phyloP scores from a whole-genome alignment of 2,113 vertebrate genomes.

The Coreoperca whiteheadi region DNA sequence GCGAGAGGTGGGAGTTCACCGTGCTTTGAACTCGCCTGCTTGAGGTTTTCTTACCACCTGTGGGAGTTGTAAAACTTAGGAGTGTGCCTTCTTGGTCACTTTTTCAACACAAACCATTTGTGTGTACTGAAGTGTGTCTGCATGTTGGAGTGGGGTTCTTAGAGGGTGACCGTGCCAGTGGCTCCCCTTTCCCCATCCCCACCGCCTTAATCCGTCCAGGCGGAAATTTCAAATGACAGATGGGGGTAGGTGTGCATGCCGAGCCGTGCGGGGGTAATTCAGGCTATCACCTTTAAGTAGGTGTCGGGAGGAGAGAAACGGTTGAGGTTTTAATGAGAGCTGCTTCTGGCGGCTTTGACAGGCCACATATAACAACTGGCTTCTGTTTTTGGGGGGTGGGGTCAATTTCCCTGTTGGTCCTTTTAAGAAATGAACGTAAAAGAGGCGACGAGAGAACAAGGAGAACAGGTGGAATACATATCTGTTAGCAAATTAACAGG shows the following conservation, averaged over 20 bases:
- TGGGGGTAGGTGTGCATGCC: conserved; percentile 42
- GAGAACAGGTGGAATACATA: conserved; percentile 18
- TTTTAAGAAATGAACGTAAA: conserved; percentile 75
- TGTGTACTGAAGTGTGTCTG: conserved; percentile 23
- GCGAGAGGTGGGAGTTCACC: conserved; percentile 16
- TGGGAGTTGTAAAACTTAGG: conserved; percentile 10
- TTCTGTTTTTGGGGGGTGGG: conserved; percentile 38
- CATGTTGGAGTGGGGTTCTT: conserved; percentile 19
- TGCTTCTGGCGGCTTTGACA: conserved; percentile 60
- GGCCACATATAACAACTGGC: conserved; percentile 59
- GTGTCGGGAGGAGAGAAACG: conserved; percentile 76
- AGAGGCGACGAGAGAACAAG: not conserved
- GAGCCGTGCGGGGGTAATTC: conserved; percentile 59
- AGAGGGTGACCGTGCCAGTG: not conserved
- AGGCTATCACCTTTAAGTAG: conserved; percentile 79
- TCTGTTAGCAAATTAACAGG: conserved; percentile 28
- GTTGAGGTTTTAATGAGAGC: conserved; percentile 76
- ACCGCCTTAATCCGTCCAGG: conserved; percentile 55
- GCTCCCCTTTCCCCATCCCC: conserved; percentile 22
- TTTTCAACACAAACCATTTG: not conserved
- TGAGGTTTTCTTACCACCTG: conserved; percentile 12
- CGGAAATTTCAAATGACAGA: conserved; percentile 74
- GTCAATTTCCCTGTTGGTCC: conserved; percentile 49
- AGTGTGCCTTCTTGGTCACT: not conserved
- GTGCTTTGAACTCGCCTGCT: no score